Conservation (phyloP, 2,797 vertebrate genomes). For the Melanitta fusca region DNA sequence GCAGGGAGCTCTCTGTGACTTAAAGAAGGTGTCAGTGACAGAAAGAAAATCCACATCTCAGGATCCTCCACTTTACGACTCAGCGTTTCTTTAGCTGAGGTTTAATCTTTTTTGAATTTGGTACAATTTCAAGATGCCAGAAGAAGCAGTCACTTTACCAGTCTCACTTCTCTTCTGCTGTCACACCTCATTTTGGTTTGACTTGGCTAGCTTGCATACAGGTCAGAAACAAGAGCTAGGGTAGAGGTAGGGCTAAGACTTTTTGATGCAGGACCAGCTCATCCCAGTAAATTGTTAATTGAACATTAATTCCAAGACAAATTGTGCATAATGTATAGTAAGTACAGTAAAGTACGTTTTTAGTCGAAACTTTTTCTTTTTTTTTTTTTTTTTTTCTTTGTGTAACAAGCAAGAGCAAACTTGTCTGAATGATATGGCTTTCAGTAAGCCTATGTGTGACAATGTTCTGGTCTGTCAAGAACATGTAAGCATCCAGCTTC, state of each 20-base stretch:
- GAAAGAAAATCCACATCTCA: background rate
- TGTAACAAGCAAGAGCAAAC: background rate
- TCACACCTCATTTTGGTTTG: background rate
- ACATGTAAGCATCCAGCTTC: fast-evolving
- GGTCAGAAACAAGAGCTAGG: background rate
- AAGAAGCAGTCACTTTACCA: background rate
- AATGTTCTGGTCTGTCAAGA: background rate
- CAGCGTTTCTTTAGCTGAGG: background rate
- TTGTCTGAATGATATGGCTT: background rate
- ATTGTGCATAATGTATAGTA: background rate
- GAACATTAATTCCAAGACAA: background rate
- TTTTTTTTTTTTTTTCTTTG: background rate
- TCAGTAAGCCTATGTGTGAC: background rate
- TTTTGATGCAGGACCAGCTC: background rate
- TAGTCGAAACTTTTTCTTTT: background rate
- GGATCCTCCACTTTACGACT: background rate
- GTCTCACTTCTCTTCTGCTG: background rate
- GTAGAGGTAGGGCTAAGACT: background rate
- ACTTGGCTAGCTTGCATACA: background rate
- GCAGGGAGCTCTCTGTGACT: background rate
- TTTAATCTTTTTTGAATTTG: background rate
- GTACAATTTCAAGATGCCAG: background rate
- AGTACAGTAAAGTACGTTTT: background rate
- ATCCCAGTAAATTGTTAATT: background rate
- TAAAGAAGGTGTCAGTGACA: background rate